These are phyloP conservation scores for Anhinga anhinga DNA, from an alignment of 2,113 vertebrate genomes.

Conservation along the genomic window DNA sequence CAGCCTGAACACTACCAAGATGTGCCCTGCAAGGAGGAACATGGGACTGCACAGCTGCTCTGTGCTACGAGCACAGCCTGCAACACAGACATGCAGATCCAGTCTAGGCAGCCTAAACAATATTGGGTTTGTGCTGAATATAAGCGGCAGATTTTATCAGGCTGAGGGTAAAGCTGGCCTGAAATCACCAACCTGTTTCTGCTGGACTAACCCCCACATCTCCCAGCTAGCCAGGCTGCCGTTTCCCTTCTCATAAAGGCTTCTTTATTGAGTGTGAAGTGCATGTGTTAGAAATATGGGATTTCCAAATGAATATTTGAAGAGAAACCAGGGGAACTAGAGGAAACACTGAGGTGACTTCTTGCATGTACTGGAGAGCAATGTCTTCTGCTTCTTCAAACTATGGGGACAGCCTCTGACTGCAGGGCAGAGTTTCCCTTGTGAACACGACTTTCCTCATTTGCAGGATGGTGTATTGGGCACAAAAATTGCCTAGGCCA, in stretches of 20 bases:
- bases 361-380: background rate
- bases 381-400: background rate
- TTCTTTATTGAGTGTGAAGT: background rate
- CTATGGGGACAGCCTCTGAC: background rate
- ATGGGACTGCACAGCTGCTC: accelerated
- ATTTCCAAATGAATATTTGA: background rate
- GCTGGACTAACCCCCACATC: background rate
- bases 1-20: background rate
- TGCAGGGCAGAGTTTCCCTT: background rate
- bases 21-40: accelerated
- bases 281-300: background rate
- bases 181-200: background rate
- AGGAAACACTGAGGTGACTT: background rate
- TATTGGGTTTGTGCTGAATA: background rate
- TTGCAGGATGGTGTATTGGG: background rate
- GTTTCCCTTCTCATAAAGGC: background rate
- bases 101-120: background rate
- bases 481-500: background rate
- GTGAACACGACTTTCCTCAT: background rate
- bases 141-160: background rate
- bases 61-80: accelerated
- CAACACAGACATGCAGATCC: background rate
- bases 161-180: background rate
- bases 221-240: background rate
- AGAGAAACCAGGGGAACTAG: background rate